Evolutionary conservation across 2,113 vertebrate genomes (phyloP).

Genomic region (Raja brachyura): DNA sequence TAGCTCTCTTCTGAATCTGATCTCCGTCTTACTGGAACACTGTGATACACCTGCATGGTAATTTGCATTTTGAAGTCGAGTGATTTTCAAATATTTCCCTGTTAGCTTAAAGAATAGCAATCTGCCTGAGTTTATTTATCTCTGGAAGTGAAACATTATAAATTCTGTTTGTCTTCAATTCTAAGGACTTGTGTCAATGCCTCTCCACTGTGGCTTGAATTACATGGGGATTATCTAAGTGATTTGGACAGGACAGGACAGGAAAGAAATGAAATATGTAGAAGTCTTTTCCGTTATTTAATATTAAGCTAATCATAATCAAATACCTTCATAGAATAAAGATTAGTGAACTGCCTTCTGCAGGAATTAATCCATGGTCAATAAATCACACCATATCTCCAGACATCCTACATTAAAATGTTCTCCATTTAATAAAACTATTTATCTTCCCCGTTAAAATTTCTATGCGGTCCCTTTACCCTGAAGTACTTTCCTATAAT

Average conservation of each 20-base stretch:
- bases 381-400: not conserved
- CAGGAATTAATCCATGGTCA: not conserved
- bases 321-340: not conserved
- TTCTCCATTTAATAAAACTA: not conserved
- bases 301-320: not conserved
- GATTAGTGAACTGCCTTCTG: not conserved
- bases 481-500: not conserved
- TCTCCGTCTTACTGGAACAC: constrained; percentile 41
- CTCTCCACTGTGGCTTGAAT: not conserved
- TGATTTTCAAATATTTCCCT: constrained; percentile 23
- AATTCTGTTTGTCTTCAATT: not conserved
- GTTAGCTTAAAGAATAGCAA: not conserved
- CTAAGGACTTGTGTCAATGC: not conserved
- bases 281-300: not conserved
- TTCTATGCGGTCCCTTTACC: not conserved
- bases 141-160: not conserved
- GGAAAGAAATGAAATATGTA: not conserved
- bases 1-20: not conserved
- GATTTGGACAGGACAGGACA: not conserved
- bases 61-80: constrained; percentile 20
- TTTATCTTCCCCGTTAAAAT: not conserved
- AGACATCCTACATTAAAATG: not conserved
- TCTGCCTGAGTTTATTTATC: not conserved
- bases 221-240: not conserved
- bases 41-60: constrained; percentile 20